These are phyloP conservation scores for Euwallacea similis DNA, from an alignment of 1,140 invertebrate genomes.

Conservation along the genomic window DNA sequence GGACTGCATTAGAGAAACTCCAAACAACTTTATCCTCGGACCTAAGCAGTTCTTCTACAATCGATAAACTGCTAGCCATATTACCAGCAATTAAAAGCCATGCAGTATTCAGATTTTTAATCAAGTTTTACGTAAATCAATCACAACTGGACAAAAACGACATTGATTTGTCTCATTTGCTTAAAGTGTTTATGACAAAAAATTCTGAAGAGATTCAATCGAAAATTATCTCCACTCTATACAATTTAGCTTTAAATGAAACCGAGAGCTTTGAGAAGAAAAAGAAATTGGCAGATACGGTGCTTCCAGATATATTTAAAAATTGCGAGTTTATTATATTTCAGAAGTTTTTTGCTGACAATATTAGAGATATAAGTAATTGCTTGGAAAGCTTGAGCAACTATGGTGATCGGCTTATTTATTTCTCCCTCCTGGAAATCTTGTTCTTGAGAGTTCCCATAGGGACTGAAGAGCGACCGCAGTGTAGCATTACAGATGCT, in stretches of 20 bases:
- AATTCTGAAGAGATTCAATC: slow-evolving; percentile 13
- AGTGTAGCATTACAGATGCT: slow-evolving; percentile 16
- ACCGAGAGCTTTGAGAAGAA: slow-evolving; percentile 11
- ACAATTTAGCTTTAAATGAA: not conserved
- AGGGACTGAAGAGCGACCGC: slow-evolving; percentile 11
- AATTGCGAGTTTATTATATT: slow-evolving; percentile 30
- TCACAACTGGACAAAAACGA: slow-evolving; percentile 8
- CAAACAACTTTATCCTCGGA: too few relatives aligned
- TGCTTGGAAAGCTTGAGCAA: slow-evolving; percentile 19
- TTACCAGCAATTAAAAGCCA: slow-evolving; percentile 24
- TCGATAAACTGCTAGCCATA: slow-evolving; percentile 18
- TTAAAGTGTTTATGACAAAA: slow-evolving; percentile 27
- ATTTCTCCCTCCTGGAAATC: slow-evolving; percentile 42
- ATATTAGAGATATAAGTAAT: slow-evolving; percentile 35
- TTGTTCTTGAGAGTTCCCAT: slow-evolving; percentile 44
- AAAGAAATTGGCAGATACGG: slow-evolving; percentile 17
- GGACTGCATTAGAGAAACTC: too few relatives aligned
- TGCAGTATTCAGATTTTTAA: slow-evolving; percentile 38
- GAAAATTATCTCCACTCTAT: slow-evolving; percentile 17
- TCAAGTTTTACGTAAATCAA: slow-evolving; percentile 21
- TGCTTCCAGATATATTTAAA: slow-evolving; percentile 37
- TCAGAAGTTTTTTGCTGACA: slow-evolving; percentile 36
- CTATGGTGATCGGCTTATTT: slow-evolving; percentile 28
- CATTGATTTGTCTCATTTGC: slow-evolving; percentile 22
- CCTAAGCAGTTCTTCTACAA: not conserved